Conservation (phyloP, 2,113 vertebrate genomes). For the Garra rufa region DNA sequence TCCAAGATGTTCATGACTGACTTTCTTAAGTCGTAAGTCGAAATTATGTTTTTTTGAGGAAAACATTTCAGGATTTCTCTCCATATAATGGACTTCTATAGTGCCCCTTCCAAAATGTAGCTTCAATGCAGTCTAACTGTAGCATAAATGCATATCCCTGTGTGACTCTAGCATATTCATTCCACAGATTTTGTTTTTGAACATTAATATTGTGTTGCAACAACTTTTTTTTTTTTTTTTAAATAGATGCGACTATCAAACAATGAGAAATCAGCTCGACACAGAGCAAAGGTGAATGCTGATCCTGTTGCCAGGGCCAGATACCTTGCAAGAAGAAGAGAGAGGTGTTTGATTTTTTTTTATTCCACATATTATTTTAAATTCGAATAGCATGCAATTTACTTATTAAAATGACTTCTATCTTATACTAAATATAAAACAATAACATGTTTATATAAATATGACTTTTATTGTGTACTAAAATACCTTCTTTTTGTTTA, state of each 20-base stretch:
- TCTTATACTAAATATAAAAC: not conserved
- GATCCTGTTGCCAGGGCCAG: constrained; percentile 20
- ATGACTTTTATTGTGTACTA: not conserved
- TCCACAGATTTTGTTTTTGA: not conserved
- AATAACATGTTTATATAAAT: not conserved
- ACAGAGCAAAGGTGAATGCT: constrained; percentile 23
- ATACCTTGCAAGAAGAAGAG: constrained; percentile 27
- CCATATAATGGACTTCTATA: too few relatives aligned
- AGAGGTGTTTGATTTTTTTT: constrained; percentile 16
- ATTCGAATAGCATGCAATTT: not conserved
- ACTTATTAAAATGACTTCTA: not conserved
- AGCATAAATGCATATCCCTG: not conserved
- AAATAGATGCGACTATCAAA: constrained; percentile 57
- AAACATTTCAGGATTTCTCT: too few relatives aligned
- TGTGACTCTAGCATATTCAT: not conserved
- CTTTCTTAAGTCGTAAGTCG: too few relatives aligned
- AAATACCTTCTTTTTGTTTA: not conserved
- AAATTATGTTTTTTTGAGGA: too few relatives aligned
- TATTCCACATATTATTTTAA: not conserved
- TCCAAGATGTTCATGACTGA: too few relatives aligned
- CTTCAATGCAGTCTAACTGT: too few relatives aligned
- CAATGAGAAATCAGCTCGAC: constrained; percentile 16
- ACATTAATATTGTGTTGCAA: not conserved
- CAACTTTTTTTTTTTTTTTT: not conserved
- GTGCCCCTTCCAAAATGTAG: too few relatives aligned